Conservation (phyloP, 1,140 invertebrate genomes). For the Drosophila suzukii region DNA sequence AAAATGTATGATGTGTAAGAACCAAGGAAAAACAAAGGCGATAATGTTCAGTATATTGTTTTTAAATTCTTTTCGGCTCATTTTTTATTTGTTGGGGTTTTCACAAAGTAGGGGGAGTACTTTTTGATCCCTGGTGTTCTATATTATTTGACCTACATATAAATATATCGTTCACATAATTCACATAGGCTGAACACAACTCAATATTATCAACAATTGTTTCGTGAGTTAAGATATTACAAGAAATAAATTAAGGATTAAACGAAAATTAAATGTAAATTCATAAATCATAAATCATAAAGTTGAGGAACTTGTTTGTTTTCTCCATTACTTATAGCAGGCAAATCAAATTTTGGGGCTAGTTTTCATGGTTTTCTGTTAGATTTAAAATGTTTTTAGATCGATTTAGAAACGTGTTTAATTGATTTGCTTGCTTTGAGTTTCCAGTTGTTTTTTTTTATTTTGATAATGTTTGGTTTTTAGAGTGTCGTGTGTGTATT, state of each 20-base stretch:
- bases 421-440: constrained; percentile 64
- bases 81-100: constrained; percentile 7
- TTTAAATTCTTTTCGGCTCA: constrained; percentile 6
- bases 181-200: constrained; percentile 61
- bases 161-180: constrained; percentile 34
- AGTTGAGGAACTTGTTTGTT: constrained; percentile 58
- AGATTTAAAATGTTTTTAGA: constrained; percentile 6
- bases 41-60: constrained; percentile 8
- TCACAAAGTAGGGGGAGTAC: constrained; percentile 7
- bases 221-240: constrained; percentile 18
- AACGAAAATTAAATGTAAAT: constrained; percentile 12
- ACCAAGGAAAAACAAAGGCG: constrained; percentile 10
- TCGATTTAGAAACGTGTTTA: constrained; percentile 26
- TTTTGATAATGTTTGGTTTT: constrained; percentile 30
- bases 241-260: not conserved
- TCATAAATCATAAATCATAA: constrained; percentile 26
- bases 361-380: constrained; percentile 3
- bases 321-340: constrained; percentile 13
- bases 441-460: constrained; percentile 26
- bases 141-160: constrained; percentile 24
- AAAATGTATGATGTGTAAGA: not conserved
- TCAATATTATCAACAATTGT: constrained; percentile 58
- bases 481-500: constrained; percentile 36
- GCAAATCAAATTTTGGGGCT: constrained; percentile 28
- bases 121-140: constrained; percentile 12